Conservation (phyloP, 2,113 vertebrate species). For the Diglossa brunneiventris region DNA sequence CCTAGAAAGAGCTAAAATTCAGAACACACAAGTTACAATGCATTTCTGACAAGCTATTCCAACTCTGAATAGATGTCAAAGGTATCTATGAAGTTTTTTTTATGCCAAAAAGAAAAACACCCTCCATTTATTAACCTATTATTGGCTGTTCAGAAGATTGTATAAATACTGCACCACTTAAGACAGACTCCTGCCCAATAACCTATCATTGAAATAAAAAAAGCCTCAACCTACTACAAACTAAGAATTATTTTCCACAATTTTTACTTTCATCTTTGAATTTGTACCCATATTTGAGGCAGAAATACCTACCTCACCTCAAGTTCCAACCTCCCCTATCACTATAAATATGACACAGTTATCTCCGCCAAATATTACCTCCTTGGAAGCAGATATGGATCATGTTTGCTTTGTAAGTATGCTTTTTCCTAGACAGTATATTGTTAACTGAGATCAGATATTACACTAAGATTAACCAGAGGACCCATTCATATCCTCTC, state of each 20-base stretch:
- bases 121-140: neutral
- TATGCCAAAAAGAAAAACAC: neutral
- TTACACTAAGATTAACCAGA: neutral
- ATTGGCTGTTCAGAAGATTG: neutral
- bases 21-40: neutral
- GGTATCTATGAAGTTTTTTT: rapidly evolving
- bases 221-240: neutral
- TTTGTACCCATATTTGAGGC: neutral
- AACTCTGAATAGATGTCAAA: neutral
- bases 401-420: neutral
- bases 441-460: neutral
- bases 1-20: neutral
- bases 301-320: neutral
- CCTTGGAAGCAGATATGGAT: neutral
- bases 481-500: neutral
- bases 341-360: neutral
- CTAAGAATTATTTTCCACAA: neutral
- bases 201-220: neutral
- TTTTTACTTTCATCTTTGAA: neutral
- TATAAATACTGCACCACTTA: neutral
- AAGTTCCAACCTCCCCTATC: neutral
- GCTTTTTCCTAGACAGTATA: neutral
- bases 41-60: neutral
- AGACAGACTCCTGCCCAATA: neutral
- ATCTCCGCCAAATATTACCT: neutral